A percentile compares a stretch with the other conserved stretches of the same genome.
Evolutionary conservation across 1,140 invertebrate species (phyloP).

Genomic region (Drosophila pseudoobscura): DNA sequence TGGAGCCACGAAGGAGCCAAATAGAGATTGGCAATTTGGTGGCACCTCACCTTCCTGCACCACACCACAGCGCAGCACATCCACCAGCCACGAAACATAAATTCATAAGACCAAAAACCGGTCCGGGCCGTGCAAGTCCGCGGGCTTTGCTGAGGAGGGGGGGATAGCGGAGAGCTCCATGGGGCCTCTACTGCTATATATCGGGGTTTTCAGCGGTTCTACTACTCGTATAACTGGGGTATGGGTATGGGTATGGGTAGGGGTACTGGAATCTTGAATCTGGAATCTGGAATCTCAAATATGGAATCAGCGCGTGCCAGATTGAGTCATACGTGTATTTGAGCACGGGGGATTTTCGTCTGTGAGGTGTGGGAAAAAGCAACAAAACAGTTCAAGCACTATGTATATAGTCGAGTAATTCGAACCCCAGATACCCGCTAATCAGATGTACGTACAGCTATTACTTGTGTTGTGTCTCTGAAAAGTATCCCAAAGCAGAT

Average conservation of each 20-base stretch:
- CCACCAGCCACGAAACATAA: neutral
- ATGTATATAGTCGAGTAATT: slow-evolving; percentile 1
- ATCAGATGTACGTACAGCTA: neutral
- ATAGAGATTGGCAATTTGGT: slow-evolving; percentile 35
- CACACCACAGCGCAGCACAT: neutral
- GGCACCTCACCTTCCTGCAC: neutral
- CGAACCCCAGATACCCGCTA: slow-evolving; percentile 10
- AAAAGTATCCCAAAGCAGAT: too few relatives aligned
- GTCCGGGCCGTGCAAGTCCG: slow-evolving; percentile 2
- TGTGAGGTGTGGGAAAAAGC: slow-evolving; percentile 33
- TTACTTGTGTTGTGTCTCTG: too few relatives aligned
- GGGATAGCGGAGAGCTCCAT: neutral
- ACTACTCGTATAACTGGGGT: too few relatives aligned
- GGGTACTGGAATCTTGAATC: too few relatives aligned
- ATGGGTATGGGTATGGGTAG: too few relatives aligned
- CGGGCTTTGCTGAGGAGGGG: neutral
- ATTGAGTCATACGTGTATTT: slow-evolving; percentile 32
- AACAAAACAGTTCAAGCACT: slow-evolving; percentile 13
- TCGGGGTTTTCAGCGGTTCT: too few relatives aligned
- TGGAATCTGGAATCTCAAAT: too few relatives aligned
- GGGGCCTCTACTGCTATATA: neutral
- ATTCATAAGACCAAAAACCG: slow-evolving; percentile 16
- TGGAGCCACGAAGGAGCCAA: slow-evolving; percentile 32
- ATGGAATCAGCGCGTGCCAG: slow-evolving; percentile 17
- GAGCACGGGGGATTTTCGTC: slow-evolving; percentile 19